A percentile compares a stretch with the other conserved stretches of the same genome.
Conservation (phyloP, 2,888 invertebrate genomes). For the Ypsolopha sequella region DNA sequence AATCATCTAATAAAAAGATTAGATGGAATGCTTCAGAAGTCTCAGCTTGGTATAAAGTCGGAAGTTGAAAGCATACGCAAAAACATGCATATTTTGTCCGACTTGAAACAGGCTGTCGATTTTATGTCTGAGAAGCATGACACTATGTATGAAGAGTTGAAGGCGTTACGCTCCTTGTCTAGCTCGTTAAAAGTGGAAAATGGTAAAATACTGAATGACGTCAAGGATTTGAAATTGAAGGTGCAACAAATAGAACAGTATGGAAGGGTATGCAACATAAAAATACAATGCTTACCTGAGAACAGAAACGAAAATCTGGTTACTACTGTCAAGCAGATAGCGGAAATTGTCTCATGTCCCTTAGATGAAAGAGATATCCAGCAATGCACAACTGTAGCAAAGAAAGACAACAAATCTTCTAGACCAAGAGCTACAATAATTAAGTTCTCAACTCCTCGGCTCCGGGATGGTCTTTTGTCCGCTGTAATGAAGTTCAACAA, state of each 20-base stretch:
- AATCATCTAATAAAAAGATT: background rate
- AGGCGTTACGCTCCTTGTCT: background rate
- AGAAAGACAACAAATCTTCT: background rate
- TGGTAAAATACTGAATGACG: constrained; percentile 4
- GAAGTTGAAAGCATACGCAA: background rate
- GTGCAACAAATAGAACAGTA: constrained; percentile 13
- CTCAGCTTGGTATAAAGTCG: background rate
- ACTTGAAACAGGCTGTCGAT: background rate
- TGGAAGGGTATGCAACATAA: constrained; percentile 11
- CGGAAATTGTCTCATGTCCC: constrained; percentile 7
- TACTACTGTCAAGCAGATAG: constrained; percentile 7
- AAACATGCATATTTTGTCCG: background rate
- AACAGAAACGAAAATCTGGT: constrained; percentile 10
- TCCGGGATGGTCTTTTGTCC: constrained; percentile 12
- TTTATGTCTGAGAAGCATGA: background rate
- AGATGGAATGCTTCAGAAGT: background rate
- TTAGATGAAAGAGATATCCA: background rate
- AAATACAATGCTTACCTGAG: constrained; percentile 16
- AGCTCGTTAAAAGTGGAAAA: constrained; percentile 10
- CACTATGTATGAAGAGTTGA: background rate
- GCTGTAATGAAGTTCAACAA: constrained; percentile 11
- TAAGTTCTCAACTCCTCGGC: constrained; percentile 10
- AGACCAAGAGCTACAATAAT: constrained; percentile 8
- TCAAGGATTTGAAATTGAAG: constrained; percentile 10
- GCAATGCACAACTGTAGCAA: background rate